Percentiles rank a stretch among this genome's conserved stretches.
Evolutionary conservation across 2,113 vertebrate genomes (phyloP).

Genomic region (Oceanites oceanicus): DNA sequence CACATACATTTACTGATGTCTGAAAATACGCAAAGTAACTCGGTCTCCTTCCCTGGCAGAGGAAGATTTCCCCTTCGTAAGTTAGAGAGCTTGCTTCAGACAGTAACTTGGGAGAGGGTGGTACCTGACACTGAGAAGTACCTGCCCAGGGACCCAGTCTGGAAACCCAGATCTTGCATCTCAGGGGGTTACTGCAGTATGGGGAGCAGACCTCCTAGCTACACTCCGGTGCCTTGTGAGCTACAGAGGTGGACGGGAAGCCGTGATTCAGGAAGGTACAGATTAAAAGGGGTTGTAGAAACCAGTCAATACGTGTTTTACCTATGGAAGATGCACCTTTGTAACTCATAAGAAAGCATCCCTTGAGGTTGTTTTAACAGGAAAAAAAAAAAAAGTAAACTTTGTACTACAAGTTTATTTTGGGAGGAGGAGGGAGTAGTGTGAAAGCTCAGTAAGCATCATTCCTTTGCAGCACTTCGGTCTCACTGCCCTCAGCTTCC

Average conservation of each 20-base stretch:
- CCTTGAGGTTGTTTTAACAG: not conserved
- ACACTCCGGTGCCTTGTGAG: not conserved
- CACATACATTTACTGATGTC: not conserved
- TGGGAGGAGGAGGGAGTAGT: not conserved
- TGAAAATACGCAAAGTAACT: not conserved
- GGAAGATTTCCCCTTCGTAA: not conserved
- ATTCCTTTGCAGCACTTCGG: not conserved
- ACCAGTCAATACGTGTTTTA: not conserved
- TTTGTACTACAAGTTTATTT: not conserved
- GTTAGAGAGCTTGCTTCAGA: not conserved
- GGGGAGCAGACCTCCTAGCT: not conserved
- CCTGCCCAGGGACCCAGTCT: not conserved
- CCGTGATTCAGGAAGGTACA: accelerated
- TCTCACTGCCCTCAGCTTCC: not conserved
- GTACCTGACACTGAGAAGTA: not conserved
- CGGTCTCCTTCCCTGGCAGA: not conserved
- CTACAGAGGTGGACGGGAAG: not conserved
- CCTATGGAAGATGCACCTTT: not conserved
- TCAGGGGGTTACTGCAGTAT: not conserved
- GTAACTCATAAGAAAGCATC: not conserved
- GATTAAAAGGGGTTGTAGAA: not conserved
- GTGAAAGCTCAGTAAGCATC: not conserved
- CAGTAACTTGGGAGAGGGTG: not conserved
- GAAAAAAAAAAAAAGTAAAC: not conserved
- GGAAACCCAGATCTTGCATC: not conserved